A percentile compares a stretch with the other conserved stretches of the same genome.
phyloP scores from a whole-genome alignment of 2,888 invertebrate species.

The Esperia sulphurella region DNA sequence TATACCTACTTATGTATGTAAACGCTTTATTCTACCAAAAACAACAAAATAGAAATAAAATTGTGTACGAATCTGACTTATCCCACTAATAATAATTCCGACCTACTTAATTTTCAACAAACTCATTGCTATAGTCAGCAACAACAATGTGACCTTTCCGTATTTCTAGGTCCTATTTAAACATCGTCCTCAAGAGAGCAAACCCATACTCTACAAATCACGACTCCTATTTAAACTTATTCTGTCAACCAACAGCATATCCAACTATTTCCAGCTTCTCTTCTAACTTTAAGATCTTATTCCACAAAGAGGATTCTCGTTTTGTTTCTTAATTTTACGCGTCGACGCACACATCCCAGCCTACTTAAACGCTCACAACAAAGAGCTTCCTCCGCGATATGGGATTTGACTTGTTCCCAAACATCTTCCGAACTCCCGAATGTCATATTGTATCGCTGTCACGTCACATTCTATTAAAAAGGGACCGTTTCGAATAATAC shows the following conservation, averaged over 20 bases:
- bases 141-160: too few relatives aligned
- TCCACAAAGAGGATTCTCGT: conserved; percentile 42
- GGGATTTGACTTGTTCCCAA: conserved; percentile 13
- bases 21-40: too few relatives aligned
- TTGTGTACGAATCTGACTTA: too few relatives aligned
- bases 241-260: conserved; percentile 18
- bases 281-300: conserved; percentile 13
- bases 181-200: too few relatives aligned
- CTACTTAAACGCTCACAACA: conserved; percentile 25
- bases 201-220: too few relatives aligned
- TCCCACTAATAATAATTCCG: too few relatives aligned
- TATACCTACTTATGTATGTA: too few relatives aligned
- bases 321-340: conserved; percentile 58
- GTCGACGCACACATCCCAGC: conserved; percentile 37
- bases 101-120: too few relatives aligned
- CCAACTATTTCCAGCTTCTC: conserved; percentile 18
- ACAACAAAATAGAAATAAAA: too few relatives aligned
- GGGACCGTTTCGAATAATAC: conserved; percentile 8
- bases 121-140: too few relatives aligned
- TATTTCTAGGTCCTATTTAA: too few relatives aligned
- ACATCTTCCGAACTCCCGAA: conserved; percentile 4
- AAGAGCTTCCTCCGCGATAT: conserved; percentile 16
- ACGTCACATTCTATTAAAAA: conserved; percentile 23
- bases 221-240: too few relatives aligned
- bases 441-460: conserved; percentile 23